Conservation (phyloP, 2,888 invertebrate genomes). For the Drosophila rubida region DNA sequence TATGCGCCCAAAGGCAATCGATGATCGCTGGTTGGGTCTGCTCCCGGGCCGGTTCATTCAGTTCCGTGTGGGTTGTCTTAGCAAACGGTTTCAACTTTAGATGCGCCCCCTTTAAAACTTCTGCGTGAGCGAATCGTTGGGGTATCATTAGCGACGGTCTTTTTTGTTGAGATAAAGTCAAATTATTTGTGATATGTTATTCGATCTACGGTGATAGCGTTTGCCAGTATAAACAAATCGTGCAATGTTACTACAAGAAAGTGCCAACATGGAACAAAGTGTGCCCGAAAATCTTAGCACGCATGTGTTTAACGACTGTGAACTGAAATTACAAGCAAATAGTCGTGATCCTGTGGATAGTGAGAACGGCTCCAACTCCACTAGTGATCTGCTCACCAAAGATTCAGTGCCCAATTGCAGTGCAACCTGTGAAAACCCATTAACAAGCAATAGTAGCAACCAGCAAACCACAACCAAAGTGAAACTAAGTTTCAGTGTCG, state of each 20-base stretch:
- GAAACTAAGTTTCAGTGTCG: conserved; percentile 84
- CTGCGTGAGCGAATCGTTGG: conserved; percentile 2
- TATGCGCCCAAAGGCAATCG: conserved; percentile 70
- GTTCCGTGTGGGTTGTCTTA: conserved; percentile 81
- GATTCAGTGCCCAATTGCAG: conserved; percentile 27
- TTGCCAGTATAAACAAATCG: conserved; percentile 15
- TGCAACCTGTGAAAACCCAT: conserved; percentile 14
- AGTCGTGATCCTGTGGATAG: conserved; percentile 33
- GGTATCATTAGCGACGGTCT: conserved; percentile 57
- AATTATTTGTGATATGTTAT: conserved; percentile 23
- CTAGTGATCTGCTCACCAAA: conserved; percentile 57
- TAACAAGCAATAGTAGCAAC: conserved; percentile 20
- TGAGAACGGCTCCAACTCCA: conserved; percentile 27
- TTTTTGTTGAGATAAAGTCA: conserved; percentile 31
- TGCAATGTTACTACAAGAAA: conserved; percentile 68
- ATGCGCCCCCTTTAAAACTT: conserved; percentile 30
- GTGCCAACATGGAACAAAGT: conserved; percentile 68
- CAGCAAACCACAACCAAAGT: conserved; percentile 72
- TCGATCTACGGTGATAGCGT: conserved; percentile 11
- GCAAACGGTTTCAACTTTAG: conserved; percentile 66
- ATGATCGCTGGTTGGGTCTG: conserved; percentile 66
- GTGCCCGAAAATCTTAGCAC: conserved; percentile 73
- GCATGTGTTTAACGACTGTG: conserved; percentile 64
- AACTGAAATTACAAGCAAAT: conserved; percentile 31
- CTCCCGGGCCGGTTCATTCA: conserved; percentile 66